Evolutionary conservation across 2,888 invertebrate genomes (phyloP), one percentile per base, ranked within the genome.

Genomic region (Dolichopus griseipennis): DNA sequence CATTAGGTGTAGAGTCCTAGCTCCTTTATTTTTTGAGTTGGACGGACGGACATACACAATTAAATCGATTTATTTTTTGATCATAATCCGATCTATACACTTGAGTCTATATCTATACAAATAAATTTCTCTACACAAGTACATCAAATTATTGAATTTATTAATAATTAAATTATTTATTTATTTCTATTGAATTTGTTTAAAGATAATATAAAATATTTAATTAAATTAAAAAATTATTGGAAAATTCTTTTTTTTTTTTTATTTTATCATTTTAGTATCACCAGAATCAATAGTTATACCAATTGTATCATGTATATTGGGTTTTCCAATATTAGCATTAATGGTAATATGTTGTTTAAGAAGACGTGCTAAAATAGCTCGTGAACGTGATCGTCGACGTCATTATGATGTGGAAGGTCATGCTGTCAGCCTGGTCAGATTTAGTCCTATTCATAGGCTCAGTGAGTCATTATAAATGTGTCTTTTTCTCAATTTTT

Each of bases 211-310:
- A n/a, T n/a, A n/a, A n/a, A n/a, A n/a, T n/a, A n/a, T n/a, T 27
- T 27, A 4, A 5, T 21, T 6, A n/a, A 61, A 61, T 61, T n/a
- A n/a, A n/a, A 61, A 27, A n/a, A 21, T 61, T 9, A 21, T 21
- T 61, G 1, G n/a, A n/a, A 64, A 34, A 22, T 34, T 37, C 10
- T 43, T 41, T 22, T 20, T 43, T 52, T 20, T 21, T 62, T 61
- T 63, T 67, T 63, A 20, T 70, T 69, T 27, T 68, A 37, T 68
- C n/a, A 22, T 85, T 85, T 34, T 87, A 93, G 93, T 93, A 72
- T 89, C 92, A 66, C 92, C 93, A 67, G 93, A 93, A 82, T 92
- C 91, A 68, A 90, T 93, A 73, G 92, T 93, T 67, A 89, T 93
- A 73, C 93, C 93, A 64, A 93, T 93, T 74, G 90, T 93, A 66